These are phyloP conservation scores for Candidula unifasciata DNA, from an alignment of 2,888 invertebrate genomes.

Conservation along the genomic window DNA sequence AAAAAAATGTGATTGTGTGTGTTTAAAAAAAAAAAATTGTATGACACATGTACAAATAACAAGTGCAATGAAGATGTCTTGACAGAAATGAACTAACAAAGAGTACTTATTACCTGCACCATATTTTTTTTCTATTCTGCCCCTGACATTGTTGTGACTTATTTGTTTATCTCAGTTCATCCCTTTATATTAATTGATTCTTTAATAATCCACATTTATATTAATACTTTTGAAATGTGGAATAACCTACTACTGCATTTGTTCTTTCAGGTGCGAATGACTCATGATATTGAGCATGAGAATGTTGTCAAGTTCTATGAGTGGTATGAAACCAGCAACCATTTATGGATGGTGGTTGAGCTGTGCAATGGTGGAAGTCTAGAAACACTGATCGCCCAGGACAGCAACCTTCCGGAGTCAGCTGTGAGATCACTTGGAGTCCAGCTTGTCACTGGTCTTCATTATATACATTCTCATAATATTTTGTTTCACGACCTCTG, in stretches of 20 bases:
- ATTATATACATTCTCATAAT: constrained; percentile 77
- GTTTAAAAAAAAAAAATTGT: too few species aligned
- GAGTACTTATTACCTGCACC: too few species aligned
- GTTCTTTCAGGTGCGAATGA: constrained; percentile 75
- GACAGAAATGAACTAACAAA: too few species aligned
- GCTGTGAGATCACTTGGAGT: constrained; percentile 75
- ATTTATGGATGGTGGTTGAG: constrained; percentile 78
- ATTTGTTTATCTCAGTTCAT: too few species aligned
- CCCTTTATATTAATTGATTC: too few species aligned
- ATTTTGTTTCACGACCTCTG: constrained; percentile 77
- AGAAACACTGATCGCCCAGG: constrained; percentile 74
- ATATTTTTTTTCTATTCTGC: too few species aligned
- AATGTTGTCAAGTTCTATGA: constrained; percentile 78
- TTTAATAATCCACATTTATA: neutral
- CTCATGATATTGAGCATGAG: constrained; percentile 76
- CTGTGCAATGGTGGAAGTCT: constrained; percentile 77
- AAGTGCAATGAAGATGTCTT: too few species aligned
- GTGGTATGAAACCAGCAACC: constrained; percentile 79
- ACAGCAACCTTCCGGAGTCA: constrained; percentile 76
- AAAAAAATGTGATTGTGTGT: too few species aligned
- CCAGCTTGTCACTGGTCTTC: constrained; percentile 76
- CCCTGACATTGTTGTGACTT: too few species aligned
- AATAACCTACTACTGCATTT: neutral
- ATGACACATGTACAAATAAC: too few species aligned
- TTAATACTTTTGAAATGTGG: neutral